A percentile compares a stretch with the other conserved stretches of the same genome.
Conservation (phyloP, 2,113 vertebrate species). For the Pithys albifrons region DNA sequence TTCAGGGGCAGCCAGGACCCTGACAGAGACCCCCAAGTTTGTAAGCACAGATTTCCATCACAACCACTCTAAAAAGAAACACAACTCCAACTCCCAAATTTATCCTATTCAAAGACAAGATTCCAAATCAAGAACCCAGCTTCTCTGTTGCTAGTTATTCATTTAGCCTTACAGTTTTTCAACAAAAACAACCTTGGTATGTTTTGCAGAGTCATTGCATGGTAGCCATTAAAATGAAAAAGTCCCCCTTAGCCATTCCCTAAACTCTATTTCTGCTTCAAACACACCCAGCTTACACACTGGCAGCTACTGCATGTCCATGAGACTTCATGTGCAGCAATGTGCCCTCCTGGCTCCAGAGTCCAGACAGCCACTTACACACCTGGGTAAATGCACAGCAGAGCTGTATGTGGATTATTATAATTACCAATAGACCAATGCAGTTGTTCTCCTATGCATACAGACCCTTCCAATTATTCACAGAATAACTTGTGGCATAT, state of each 20-base stretch:
- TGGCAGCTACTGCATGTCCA: neutral
- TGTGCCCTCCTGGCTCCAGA: neutral
- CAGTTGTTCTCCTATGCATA: neutral
- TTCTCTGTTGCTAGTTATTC: neutral
- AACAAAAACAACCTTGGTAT: fast-evolving
- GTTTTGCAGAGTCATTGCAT: neutral
- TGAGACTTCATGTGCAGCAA: fast-evolving
- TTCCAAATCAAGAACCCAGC: neutral
- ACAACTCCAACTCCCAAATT: neutral
- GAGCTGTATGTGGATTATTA: neutral
- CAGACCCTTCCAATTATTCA: neutral
- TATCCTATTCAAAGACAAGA: neutral
- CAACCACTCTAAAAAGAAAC: neutral
- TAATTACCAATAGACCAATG: neutral
- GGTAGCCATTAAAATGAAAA: neutral
- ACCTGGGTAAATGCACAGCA: neutral
- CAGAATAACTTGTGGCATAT: neutral
- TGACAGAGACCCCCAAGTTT: neutral
- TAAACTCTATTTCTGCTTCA: neutral
- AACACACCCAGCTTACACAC: neutral
- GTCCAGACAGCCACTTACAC: neutral
- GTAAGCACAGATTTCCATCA: neutral
- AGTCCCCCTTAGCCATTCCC: neutral
- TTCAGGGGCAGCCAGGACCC: neutral
- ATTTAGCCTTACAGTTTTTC: neutral